A percentile compares a stretch with the other conserved stretches of the same genome.
Conservation (phyloP, 2,797 vertebrate genomes). For the Tadarida brasiliensis region DNA sequence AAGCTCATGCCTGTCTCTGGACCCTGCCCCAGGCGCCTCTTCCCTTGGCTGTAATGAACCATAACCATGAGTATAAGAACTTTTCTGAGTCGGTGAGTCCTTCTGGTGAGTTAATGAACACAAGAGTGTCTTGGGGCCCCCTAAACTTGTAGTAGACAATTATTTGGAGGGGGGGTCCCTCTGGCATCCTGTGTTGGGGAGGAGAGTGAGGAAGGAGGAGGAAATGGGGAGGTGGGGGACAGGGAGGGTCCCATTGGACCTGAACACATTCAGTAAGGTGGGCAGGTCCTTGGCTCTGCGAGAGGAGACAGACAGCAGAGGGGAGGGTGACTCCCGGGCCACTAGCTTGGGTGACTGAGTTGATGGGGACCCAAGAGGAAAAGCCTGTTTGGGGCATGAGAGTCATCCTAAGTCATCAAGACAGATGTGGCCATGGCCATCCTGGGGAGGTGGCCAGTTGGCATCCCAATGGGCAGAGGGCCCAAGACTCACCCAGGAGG, state of each 20-base stretch:
- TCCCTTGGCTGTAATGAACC: no score
- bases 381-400: neutral
- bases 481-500: neutral
- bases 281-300: neutral
- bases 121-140: neutral
- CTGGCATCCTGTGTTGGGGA: neutral
- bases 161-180: neutral
- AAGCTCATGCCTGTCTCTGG: fast-evolving
- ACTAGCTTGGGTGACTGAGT: neutral
- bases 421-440: no score
- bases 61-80: neutral
- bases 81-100: neutral
- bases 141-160: neutral
- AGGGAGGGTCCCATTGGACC: neutral
- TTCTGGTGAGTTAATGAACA: neutral
- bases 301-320: neutral
- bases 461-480: no score
- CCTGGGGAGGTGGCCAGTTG: neutral
- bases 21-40: fast-evolving
- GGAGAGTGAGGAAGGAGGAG: neutral
- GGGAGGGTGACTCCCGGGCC: fast-evolving
- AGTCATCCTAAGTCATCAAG: no score
- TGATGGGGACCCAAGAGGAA: neutral
- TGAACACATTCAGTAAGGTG: no score
- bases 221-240: neutral